A percentile compares a stretch with the other conserved stretches of the same genome.
Conservation (phyloP, 2,888 invertebrate species). For the Drosophila mercatorum region DNA sequence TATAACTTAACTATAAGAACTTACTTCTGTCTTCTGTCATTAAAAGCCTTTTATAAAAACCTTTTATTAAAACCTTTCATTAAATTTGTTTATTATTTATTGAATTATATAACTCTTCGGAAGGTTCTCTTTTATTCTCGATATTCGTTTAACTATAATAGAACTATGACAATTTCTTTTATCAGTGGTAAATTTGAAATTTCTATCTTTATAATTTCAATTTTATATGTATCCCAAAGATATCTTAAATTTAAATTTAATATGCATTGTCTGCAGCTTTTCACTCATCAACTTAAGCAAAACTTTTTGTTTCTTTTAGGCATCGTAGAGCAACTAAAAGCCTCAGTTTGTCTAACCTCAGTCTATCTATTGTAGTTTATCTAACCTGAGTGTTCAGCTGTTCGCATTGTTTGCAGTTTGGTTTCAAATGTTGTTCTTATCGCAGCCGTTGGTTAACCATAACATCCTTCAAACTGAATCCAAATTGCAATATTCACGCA, state of each 20-base stretch:
- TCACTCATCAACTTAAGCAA: background rate
- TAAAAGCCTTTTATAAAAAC: too few relatives aligned
- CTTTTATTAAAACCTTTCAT: too few relatives aligned
- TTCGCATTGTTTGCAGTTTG: background rate
- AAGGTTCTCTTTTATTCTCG: too few relatives aligned
- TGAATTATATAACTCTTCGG: too few relatives aligned
- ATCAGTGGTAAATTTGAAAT: background rate
- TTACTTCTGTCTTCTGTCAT: too few relatives aligned
- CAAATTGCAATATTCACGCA: constrained; percentile 53
- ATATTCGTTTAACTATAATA: too few relatives aligned
- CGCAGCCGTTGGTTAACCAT: constrained; percentile 21
- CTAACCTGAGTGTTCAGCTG: background rate
- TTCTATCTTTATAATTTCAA: too few relatives aligned
- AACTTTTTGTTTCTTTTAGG: background rate
- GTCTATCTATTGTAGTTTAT: constrained; percentile 2
- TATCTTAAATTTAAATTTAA: too few relatives aligned
- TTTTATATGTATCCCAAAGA: too few relatives aligned
- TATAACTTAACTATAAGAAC: too few relatives aligned
- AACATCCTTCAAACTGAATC: constrained; percentile 38
- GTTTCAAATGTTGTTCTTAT: constrained; percentile 5
- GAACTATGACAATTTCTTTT: background rate
- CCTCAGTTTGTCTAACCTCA: background rate
- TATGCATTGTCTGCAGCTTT: background rate
- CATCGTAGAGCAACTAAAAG: background rate
- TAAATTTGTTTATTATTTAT: too few relatives aligned